Base-by-base conservation (phyloP, 1,140 invertebrate species). In the Drosophila pandora region DNA sequence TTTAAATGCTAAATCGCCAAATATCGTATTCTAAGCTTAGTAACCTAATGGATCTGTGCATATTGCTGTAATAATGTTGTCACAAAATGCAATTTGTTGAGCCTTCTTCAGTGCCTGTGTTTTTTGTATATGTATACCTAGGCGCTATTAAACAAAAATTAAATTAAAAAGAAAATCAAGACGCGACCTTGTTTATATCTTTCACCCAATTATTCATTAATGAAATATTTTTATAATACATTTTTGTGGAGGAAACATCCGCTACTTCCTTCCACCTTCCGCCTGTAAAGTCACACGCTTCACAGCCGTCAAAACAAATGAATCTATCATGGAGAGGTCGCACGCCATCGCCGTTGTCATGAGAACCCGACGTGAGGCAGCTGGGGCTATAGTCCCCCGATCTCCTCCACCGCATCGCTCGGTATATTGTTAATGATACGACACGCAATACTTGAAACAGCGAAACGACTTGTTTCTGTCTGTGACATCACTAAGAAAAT, bases 401-500 rank as follows among this genome's bases (percentile, higher is more conserved):
- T 13, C 10, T n/a, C 2, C 23, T 12, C 45, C 39, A 55, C 21
- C 54, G 52, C 56, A 70, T 68, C 67, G 34, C 25, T 70, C 68
- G 59, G 63, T 41, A 59, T 68, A 69, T 58, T 71, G 77, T 72
- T 72, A 73, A 73, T 60, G 53, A 67, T 76, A 63, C 39, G 56
- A 54, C 45, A 72, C 76, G 52, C 10, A 80, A 56, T 41, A 78
- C 63, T 55, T 28, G 28, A 30, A 49, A 34, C 55, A 54, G 61
- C 32, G 32, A 47, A 56, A 64, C 58, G 70, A 81, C 68, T 85
- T 78, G 73, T 81, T 85, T 56, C 62, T 43, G 49, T 22, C 23
- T 69, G 79, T 88, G 83, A 88, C 83, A 88, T 88, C 83, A 88
- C 83, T 82, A 47, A 53, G 83, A 79, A 88, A 88, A 88, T 70